Evolutionary conservation across 2,113 vertebrate species (phyloP), one percentile per base, ranked within the genome.

Genomic region (rabbit (Oryctolagus cuniculus)): DNA sequence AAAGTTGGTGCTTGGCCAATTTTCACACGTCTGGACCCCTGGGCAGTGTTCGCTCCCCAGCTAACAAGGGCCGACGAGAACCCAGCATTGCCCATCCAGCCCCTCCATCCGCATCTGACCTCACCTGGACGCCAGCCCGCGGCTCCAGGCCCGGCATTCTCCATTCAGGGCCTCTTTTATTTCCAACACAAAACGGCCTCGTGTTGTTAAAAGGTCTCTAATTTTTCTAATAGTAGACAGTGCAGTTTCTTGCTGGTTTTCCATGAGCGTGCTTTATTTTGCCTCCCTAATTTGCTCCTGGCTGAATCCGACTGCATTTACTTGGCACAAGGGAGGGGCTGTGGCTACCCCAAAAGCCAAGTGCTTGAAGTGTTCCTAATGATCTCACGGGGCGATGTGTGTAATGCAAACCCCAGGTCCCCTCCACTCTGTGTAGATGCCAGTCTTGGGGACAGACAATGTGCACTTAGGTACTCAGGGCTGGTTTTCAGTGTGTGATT

Each of bases 161-260:
- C 88, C 92, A 53, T 77, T 87, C 91, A 87, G 79, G 84, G 96
- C 93, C 74, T 92, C 96, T 96, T 97, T 96, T 93, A 96, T 91
- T 95, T 93, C 94, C 96, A 96, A 96, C 92, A 97, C 87, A 93
- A 93, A 97, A 87, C 27, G 93, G 90, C 83, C 95, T 97, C 92
- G 3, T 0, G 5, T 0, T 6, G 95, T 84, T 98, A 97, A 98
- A 98, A 94, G 97, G 95, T 93, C 95, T 97, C 92, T 97, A 97
- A 98, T 97, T 97, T 97, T 96, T 97, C 95, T 96, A 98, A 97
- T 96, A 93, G 90, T 93, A 11, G 4, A 98, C 97, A 95, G 93
- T 74, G 85, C 95, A 93, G 95, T 97, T 95, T 97, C 98, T 98
- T 96, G 97, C 98, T 98, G 97, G 64, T 96, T 97, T 98, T 97